Evolutionary conservation across 2,797 vertebrate species (phyloP).

Genomic region (Masticophis lateralis): DNA sequence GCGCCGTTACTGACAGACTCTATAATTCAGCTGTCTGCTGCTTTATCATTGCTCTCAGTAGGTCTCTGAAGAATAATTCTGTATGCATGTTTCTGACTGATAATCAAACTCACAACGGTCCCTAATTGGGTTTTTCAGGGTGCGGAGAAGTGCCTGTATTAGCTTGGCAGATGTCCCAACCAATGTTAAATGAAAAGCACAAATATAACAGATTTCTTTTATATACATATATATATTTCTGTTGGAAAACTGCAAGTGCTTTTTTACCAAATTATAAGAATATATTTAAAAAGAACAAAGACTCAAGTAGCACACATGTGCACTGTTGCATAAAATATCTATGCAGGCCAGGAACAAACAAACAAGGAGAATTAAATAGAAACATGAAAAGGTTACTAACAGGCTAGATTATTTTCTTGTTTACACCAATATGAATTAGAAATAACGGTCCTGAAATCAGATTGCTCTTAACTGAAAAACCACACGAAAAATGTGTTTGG

Average conservation of each 20-base stretch:
- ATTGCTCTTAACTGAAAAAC: neutral
- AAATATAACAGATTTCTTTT: constrained; percentile 57
- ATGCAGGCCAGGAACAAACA: constrained; percentile 20
- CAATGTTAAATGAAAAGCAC: constrained; percentile 71
- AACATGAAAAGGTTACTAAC: neutral
- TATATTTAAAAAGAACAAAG: constrained; percentile 12
- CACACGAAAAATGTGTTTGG: neutral
- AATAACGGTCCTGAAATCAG: constrained; percentile 1
- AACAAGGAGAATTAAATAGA: neutral
- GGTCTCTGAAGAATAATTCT: constrained; percentile 80
- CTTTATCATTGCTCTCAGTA: constrained; percentile 76
- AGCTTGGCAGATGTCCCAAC: constrained; percentile 69
- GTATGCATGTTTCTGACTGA: constrained; percentile 77
- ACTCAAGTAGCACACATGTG: constrained; percentile 32
- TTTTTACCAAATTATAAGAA: constrained; percentile 34
- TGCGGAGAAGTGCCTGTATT: constrained; percentile 65
- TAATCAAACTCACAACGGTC: constrained; percentile 79
- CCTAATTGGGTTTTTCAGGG: constrained; percentile 72
- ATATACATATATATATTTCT: neutral
- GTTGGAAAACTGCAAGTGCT: too few relatives aligned
- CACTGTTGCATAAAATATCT: constrained; percentile 22
- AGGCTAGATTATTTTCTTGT: neutral
- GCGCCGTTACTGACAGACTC: constrained; percentile 66
- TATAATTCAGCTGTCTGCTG: constrained; percentile 76
- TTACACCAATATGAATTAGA: constrained; percentile 11